Conservation (phyloP, 1,140 invertebrate species). For the Bathynomus jamesi region DNA sequence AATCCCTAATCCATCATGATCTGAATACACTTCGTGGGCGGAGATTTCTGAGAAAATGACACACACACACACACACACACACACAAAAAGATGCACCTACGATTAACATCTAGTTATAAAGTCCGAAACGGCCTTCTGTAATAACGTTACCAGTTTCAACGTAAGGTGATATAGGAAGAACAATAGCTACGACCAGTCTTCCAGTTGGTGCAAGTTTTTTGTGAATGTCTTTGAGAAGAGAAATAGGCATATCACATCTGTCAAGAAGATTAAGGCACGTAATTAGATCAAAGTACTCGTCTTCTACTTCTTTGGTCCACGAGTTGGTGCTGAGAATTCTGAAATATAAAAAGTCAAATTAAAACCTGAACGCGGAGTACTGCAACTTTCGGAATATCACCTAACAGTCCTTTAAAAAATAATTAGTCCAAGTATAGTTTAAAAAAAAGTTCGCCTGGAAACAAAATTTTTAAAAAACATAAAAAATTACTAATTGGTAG, state of each 20-base stretch:
- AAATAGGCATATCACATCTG: slow-evolving; percentile 55
- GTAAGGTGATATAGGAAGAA: slow-evolving; percentile 80
- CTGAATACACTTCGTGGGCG: neutral
- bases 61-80: too few species aligned
- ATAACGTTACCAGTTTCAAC: slow-evolving; percentile 72
- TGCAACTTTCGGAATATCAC: too few species aligned
- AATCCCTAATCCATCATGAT: too few species aligned
- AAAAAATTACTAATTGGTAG: too few species aligned
- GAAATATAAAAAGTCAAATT: too few species aligned
- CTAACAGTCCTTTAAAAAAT: neutral
- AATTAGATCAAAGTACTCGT: neutral
- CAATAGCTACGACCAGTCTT: slow-evolving; percentile 67
- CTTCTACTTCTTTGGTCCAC: slow-evolving; percentile 6
- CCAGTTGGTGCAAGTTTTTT: slow-evolving; percentile 57
- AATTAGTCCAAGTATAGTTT: too few species aligned
- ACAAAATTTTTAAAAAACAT: too few species aligned
- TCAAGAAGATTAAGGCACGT: slow-evolving; percentile 8
- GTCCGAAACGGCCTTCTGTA: too few species aligned
- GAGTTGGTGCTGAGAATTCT: slow-evolving; percentile 1
- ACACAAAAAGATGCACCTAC: too few species aligned
- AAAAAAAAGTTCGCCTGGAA: too few species aligned
- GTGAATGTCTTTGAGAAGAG: slow-evolving; percentile 60
- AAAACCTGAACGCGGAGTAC: too few species aligned
- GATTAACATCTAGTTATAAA: neutral
- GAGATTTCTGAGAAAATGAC: too few species aligned